phyloP scores from a whole-genome alignment of 2,113 vertebrate species.

The Opisthocomus hoazin region DNA sequence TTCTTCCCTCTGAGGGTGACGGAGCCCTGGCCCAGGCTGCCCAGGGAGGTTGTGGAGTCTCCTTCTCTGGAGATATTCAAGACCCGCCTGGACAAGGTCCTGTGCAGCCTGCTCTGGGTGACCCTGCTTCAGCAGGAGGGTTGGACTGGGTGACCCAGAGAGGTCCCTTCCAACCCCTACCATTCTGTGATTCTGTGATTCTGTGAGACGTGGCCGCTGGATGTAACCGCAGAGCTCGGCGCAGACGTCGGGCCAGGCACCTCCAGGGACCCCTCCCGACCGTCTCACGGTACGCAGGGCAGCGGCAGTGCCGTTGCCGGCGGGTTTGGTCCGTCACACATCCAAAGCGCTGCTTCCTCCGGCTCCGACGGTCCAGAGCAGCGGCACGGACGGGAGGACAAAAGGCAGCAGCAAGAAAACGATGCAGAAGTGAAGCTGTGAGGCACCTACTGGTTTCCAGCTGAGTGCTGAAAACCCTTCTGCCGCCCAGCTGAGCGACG shows the following conservation, averaged over 20 bases:
- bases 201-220: accelerated
- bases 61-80: no score
- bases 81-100: no score
- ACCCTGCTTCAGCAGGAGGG: no score
- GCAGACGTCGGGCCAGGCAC: accelerated
- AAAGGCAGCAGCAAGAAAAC: neutral
- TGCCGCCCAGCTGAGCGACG: neutral
- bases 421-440: neutral
- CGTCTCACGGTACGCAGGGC: accelerated
- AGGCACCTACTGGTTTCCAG: neutral
- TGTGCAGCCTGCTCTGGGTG: no score
- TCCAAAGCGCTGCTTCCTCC: neutral
- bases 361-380: accelerated
- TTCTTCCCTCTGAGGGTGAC: no score
- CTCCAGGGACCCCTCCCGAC: neutral
- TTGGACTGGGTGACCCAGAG: no score
- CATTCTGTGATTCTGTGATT: no score
- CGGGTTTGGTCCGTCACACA: neutral
- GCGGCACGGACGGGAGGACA: neutral
- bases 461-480: neutral
- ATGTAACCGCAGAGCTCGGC: accelerated
- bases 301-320: neutral
- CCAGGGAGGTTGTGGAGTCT: no score
- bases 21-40: no score
- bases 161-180: no score